Percentiles rank a stretch among this genome's conserved stretches.
Evolutionary conservation across 2,888 invertebrate species (phyloP).

Genomic region (Harpagoxenus sublaevis): DNA sequence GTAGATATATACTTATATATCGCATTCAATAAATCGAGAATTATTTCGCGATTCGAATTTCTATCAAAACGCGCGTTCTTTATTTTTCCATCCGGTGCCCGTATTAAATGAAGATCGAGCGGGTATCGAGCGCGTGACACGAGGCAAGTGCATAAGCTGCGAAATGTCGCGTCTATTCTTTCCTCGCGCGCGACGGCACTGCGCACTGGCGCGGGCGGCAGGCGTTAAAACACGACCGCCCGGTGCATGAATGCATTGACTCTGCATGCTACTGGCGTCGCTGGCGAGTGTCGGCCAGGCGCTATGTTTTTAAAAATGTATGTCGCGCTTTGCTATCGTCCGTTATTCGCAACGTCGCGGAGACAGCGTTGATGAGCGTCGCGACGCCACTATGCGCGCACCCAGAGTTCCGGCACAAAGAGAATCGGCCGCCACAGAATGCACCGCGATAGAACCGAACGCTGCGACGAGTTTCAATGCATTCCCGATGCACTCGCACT

Average conservation of each 20-base stretch:
- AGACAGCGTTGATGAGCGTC: conserved; percentile 23
- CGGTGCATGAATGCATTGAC: conserved; percentile 25
- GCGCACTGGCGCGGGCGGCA: background rate
- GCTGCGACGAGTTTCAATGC: conserved; percentile 14
- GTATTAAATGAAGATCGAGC: background rate
- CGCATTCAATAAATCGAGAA: background rate
- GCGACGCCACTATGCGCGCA: background rate
- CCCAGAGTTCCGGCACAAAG: conserved; percentile 40
- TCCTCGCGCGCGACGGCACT: background rate
- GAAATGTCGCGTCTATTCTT: conserved; percentile 44
- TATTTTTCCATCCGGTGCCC: background rate
- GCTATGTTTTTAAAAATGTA: conserved; percentile 47
- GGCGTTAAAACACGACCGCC: conserved; percentile 11
- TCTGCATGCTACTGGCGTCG: background rate
- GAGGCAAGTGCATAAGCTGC: conserved; percentile 22
- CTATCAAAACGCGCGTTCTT: background rate
- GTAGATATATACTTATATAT: background rate
- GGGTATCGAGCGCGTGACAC: conserved; percentile 15
- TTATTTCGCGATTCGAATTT: background rate
- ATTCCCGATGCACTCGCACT: background rate
- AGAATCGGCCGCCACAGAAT: conserved; percentile 23
- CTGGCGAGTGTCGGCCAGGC: background rate
- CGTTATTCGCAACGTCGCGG: conserved; percentile 18
- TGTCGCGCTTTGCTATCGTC: conserved; percentile 34
- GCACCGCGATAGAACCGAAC: conserved; percentile 25